Evolutionary conservation across 2,888 invertebrate genomes (phyloP), one percentile per base, ranked within the genome.

Genomic region (Osedax fenrisi): DNA sequence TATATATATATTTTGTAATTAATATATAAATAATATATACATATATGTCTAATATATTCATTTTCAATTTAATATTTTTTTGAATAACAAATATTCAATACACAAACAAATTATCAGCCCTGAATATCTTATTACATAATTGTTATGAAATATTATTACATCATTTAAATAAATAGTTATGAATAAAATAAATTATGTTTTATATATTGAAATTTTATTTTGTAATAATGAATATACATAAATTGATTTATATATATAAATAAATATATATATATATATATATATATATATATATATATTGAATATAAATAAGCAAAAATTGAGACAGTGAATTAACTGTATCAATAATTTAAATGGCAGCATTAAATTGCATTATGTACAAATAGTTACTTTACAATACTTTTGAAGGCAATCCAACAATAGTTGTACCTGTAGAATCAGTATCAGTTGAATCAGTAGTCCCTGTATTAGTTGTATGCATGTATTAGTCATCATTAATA

Each of bases 401-500:
- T 41, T 41, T 41, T 41, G 41, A 5, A 41, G 41, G 10, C 2
- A 22, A 21, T 68, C 68, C 68, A 5, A 68, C 26, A 21, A 68
- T 26, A 0, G 68, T 68, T 2, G 68, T 68, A 22, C 68, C 68
- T 1, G 68, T 68, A 2, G 68, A 68, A 26, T 68, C 68, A 5
- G 68, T 68, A 26, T 68, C 68, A 26, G 68, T 68, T 22, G 68
- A 68, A 26, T 68, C 68, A 22, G 68, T 68, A 17, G 68, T 68
- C 21, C 26, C 68, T 24, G 64, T 62, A n/a, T n/a, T n/a, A n/a
- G n/a, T n/a, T n/a, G n/a, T n/a, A n/a, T n/a, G n/a, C n/a, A n/a
- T n/a, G n/a, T n/a, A n/a, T n/a, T n/a, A n/a, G n/a, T n/a, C n/a
- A n/a, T n/a, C n/a, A n/a, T n/a, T n/a, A n/a, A n/a, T n/a, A n/a